phyloP scores from a whole-genome alignment of 2,113 vertebrate species.

The Centropus bengalensis region DNA sequence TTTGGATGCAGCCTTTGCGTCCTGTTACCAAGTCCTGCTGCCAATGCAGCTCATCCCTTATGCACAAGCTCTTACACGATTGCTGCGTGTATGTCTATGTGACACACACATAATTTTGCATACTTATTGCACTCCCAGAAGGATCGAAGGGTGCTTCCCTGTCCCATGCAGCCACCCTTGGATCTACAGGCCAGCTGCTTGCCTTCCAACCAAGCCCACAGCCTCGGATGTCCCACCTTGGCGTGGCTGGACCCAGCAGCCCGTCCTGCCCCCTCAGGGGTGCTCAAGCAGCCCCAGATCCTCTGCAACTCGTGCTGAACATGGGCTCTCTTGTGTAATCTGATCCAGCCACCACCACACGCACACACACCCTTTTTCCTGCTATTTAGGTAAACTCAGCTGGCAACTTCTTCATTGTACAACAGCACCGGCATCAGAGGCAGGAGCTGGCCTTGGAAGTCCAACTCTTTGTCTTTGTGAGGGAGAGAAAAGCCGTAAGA shows the following conservation, averaged over 20 bases:
- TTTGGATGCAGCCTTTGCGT: too few species aligned
- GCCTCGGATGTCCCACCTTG: accelerated
- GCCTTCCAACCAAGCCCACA: background rate
- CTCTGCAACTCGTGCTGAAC: background rate
- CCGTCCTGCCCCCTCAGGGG: accelerated
- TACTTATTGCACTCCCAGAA: accelerated
- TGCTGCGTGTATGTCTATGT: accelerated
- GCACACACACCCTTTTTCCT: background rate
- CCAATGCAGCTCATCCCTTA: background rate
- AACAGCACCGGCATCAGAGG: background rate
- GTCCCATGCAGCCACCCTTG: background rate
- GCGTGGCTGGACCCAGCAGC: background rate
- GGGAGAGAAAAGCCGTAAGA: background rate
- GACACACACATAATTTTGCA: accelerated
- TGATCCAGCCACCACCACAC: background rate
- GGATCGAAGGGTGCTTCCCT: background rate
- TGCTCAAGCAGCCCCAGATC: background rate
- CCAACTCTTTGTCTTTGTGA: background rate
- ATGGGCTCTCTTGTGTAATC: conserved; percentile 2
- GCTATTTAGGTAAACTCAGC: background rate
- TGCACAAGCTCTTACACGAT: background rate
- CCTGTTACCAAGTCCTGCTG: too few species aligned
- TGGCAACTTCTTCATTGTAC: background rate
- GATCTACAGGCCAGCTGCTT: background rate
- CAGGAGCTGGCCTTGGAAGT: background rate